A percentile compares a stretch with the other conserved stretches of the same genome.
Evolutionary conservation across 2,797 vertebrate genomes (phyloP).

Genomic region (Hoplostethus atlanticus): DNA sequence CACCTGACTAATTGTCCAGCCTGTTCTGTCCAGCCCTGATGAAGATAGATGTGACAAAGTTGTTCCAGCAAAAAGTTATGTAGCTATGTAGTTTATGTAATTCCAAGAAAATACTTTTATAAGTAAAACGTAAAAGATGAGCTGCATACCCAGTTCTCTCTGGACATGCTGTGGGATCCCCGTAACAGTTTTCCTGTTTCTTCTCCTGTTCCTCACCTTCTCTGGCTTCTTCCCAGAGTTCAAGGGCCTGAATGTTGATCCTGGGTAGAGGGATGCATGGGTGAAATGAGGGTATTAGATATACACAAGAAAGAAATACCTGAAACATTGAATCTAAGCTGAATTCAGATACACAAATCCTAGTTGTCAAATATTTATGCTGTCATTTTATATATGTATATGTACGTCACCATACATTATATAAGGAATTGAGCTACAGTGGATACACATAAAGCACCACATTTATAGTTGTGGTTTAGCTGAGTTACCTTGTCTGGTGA

Average conservation of each 20-base stretch:
- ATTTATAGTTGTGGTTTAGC: not conserved
- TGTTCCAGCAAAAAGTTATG: not conserved
- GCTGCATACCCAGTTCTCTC: slow-evolving; percentile 90
- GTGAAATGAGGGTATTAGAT: not conserved
- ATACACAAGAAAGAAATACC: not conserved
- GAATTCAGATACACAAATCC: not conserved
- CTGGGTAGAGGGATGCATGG: slow-evolving; percentile 50
- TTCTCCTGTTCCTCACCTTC: slow-evolving; percentile 80
- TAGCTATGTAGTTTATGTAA: not conserved
- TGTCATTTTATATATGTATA: not conserved
- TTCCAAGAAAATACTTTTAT: no score
- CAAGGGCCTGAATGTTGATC: slow-evolving; percentile 85
- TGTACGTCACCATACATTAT: not conserved
- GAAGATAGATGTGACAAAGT: slow-evolving; percentile 19
- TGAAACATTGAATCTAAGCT: not conserved
- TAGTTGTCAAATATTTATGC: not conserved
- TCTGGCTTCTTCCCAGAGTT: slow-evolving; percentile 79
- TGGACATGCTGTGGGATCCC: slow-evolving; percentile 94
- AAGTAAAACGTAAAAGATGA: not conserved
- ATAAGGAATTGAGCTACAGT: not conserved
- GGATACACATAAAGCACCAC: not conserved
- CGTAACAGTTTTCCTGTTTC: slow-evolving; percentile 86
- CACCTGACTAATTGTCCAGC: slow-evolving; percentile 58
- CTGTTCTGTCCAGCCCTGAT: slow-evolving; percentile 83
- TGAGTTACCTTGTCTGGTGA: slow-evolving; percentile 85